Evolutionary conservation across 2,797 vertebrate species (phyloP).

Genomic region (Dermochelys coriacea): DNA sequence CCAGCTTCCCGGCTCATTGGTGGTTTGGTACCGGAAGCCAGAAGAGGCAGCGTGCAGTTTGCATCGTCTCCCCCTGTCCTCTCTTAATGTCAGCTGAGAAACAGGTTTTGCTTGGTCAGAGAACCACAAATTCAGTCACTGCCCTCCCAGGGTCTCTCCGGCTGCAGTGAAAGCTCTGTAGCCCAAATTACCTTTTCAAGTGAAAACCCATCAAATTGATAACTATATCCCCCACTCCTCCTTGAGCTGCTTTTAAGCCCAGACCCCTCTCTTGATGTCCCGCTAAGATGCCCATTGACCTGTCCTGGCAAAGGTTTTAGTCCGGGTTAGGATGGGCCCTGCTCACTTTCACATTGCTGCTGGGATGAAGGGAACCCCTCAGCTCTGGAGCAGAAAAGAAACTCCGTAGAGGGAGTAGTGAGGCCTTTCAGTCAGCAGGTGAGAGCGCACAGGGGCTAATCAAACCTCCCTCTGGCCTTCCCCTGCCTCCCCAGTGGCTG

Average conservation of each 20-base stretch:
- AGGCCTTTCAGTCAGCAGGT: not conserved
- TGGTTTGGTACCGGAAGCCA: slow-evolving; percentile 4
- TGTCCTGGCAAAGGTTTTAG: not conserved
- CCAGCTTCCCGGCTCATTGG: slow-evolving; percentile 19
- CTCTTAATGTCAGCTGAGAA: not conserved
- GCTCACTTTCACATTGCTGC: not conserved
- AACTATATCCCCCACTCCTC: not conserved
- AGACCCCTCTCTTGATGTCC: not conserved
- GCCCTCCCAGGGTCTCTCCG: slow-evolving; percentile 34
- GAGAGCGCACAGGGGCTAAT: not conserved
- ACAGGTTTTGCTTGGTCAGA: not conserved
- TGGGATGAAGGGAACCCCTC: not conserved
- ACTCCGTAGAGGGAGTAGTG: not conserved
- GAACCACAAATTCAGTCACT: not conserved
- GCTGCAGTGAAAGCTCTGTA: not conserved
- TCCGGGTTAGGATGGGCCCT: not conserved
- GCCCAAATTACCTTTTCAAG: not conserved
- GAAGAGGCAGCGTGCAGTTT: not conserved
- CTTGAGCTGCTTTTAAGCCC: not conserved
- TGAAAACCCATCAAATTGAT: not conserved
- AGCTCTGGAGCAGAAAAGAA: not conserved
- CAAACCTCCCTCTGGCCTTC: not conserved
- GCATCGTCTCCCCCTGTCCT: slow-evolving; percentile 40
- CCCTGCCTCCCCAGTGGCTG: rapidly evolving
- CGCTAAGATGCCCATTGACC: not conserved